These are phyloP conservation scores for Anolis carolinensis DNA, from an alignment of 2,113 vertebrate genomes.

Conservation along the genomic window DNA sequence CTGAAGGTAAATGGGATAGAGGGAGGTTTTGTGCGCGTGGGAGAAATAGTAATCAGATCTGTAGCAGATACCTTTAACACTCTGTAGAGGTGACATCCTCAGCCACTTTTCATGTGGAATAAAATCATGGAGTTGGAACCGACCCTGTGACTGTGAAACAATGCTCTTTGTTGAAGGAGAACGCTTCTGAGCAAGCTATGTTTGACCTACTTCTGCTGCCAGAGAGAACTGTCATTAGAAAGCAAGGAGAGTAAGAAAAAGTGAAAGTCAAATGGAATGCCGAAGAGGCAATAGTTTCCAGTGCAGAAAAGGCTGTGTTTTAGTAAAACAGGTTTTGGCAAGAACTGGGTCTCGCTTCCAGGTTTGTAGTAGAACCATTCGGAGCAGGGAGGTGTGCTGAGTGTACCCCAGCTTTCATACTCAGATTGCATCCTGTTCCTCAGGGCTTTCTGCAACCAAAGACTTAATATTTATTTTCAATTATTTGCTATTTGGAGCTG, in stretches of 20 bases:
- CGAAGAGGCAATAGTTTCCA: neutral
- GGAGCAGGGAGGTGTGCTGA: fast-evolving
- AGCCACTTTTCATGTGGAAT: neutral
- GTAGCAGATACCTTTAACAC: neutral
- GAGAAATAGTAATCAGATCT: neutral
- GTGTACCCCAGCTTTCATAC: neutral
- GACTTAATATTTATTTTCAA: fast-evolving
- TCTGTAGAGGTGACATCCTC: neutral
- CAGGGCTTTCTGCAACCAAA: neutral
- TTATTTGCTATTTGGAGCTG: neutral
- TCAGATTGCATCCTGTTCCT: neutral
- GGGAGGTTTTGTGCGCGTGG: too few species aligned
- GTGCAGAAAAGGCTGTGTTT: conserved; percentile 18
- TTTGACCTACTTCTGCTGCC: conserved; percentile 39
- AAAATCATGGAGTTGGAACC: neutral
- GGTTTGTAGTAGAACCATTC: neutral
- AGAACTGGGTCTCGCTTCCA: neutral
- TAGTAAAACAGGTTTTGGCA: conserved; percentile 2
- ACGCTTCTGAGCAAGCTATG: conserved; percentile 49
- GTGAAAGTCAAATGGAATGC: neutral
- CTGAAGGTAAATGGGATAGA: neutral
- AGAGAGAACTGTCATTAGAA: conserved; percentile 38
- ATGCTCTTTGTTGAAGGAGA: conserved; percentile 55
- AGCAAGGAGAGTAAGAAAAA: conserved; percentile 26
- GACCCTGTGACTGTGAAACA: conserved; percentile 7